These are phyloP conservation scores for Antennarius striatus DNA, from an alignment of 2,113 vertebrate species.

Conservation along the genomic window DNA sequence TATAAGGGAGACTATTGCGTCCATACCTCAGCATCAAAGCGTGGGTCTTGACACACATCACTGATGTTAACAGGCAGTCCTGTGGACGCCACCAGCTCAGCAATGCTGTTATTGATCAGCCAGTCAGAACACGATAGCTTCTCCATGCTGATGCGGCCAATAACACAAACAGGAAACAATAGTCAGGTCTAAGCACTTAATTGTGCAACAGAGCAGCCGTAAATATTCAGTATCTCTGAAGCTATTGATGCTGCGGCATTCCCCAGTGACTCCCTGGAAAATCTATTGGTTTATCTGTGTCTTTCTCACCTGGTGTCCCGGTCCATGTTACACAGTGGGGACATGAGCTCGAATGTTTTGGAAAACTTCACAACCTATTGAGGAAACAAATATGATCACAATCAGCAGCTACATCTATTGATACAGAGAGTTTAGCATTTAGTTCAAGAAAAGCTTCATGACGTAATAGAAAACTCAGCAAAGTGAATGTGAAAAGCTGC, in stretches of 20 bases:
- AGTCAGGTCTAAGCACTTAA: slow-evolving; percentile 5
- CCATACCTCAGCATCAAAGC: slow-evolving; percentile 82
- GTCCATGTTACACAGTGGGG: slow-evolving; percentile 79
- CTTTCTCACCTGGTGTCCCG: slow-evolving; percentile 75
- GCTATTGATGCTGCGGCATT: background rate
- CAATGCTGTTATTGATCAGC: slow-evolving; percentile 86
- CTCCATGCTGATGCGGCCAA: slow-evolving; percentile 77
- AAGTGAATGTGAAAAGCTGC: background rate
- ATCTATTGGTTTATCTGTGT: background rate
- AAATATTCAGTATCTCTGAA: background rate
- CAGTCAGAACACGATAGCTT: slow-evolving; percentile 83
- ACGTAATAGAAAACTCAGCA: background rate
- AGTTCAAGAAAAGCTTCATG: background rate
- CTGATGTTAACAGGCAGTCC: slow-evolving; percentile 85
- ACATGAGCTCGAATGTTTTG: slow-evolving; percentile 85
- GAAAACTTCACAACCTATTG: slow-evolving; percentile 83
- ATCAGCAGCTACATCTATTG: background rate
- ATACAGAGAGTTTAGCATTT: background rate
- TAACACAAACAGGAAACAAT: slow-evolving; percentile 51
- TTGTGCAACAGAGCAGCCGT: background rate
- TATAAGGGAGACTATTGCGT: background rate
- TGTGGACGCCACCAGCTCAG: slow-evolving; percentile 83
- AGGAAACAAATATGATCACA: slow-evolving; percentile 10
- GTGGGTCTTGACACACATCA: slow-evolving; percentile 84
- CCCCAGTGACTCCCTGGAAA: background rate